Percentiles rank a stretch among this genome's conserved stretches.
phyloP scores from a whole-genome alignment of 2,797 vertebrate species.

The Microctenopoma lineatum region DNA sequence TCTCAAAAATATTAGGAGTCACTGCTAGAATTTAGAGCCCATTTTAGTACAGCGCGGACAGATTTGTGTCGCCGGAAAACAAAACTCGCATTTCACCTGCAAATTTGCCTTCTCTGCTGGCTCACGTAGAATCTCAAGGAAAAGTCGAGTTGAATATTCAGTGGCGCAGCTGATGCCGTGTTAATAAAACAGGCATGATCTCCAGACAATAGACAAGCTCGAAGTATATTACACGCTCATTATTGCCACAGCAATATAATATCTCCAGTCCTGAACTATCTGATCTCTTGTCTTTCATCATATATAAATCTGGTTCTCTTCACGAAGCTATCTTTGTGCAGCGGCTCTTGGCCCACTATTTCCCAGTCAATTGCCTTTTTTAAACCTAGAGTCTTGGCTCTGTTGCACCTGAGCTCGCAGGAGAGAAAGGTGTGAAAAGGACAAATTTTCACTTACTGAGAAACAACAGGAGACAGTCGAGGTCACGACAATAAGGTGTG shows the following conservation, averaged over 20 bases:
- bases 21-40: conserved; percentile 18
- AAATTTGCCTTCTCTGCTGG: conserved; percentile 17
- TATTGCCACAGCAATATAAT: conserved; percentile 52
- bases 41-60: conserved; percentile 1
- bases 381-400: conserved; percentile 27
- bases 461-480: conserved; percentile 32
- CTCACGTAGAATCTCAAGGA: conserved; percentile 29
- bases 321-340: conserved; percentile 22
- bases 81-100: conserved; percentile 22
- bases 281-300: conserved; percentile 54
- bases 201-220: conserved; percentile 53
- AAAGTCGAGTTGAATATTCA: conserved; percentile 58
- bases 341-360: conserved; percentile 17
- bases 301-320: conserved; percentile 30
- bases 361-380: conserved; percentile 35
- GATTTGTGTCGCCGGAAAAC: conserved; percentile 18
- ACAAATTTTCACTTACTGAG: conserved; percentile 33
- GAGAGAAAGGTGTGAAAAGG: conserved; percentile 49
- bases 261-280: conserved; percentile 46
- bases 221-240: conserved; percentile 48
- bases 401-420: conserved; percentile 29
- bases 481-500: conserved; percentile 39
- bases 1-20: conserved; percentile 9
- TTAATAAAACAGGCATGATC: conserved; percentile 58
- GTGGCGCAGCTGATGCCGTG: conserved; percentile 43